Percentiles rank a stretch among this genome's conserved stretches.
Evolutionary conservation across 2,113 vertebrate species (phyloP).

Genomic region (Triplophysa dalaica): DNA sequence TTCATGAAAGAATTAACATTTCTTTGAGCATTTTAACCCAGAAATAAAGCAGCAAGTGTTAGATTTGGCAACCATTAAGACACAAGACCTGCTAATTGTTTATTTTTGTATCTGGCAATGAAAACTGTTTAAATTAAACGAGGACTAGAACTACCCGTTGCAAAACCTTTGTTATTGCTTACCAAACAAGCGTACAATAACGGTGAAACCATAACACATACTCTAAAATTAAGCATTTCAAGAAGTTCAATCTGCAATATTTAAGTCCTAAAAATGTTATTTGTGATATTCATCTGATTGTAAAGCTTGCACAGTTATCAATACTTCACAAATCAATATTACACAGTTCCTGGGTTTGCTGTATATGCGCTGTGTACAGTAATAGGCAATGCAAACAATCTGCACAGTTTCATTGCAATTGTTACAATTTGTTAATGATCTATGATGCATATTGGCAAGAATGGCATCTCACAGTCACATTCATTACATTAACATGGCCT

Average conservation of each 20-base stretch:
- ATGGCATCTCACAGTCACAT: neutral
- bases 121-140: too few relatives aligned
- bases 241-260: neutral
- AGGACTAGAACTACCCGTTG: too few relatives aligned
- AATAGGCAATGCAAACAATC: neutral
- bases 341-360: neutral
- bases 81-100: too few relatives aligned
- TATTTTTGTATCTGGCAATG: too few relatives aligned
- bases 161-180: too few relatives aligned
- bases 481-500: neutral
- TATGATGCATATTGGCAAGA: neutral
- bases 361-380: neutral
- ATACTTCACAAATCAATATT: neutral
- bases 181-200: too few relatives aligned
- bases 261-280: neutral
- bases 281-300: neutral
- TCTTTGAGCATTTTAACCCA: too few relatives aligned
- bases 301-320: slow-evolving; percentile 21
- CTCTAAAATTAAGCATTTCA: neutral
- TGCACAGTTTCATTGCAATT: neutral
- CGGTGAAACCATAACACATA: neutral
- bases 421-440: neutral
- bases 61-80: too few relatives aligned
- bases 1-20: too few relatives aligned
- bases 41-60: too few relatives aligned